These are phyloP conservation scores for Hydroisotoma schaefferi DNA, from an alignment of 2,888 invertebrate genomes.

Conservation along the genomic window DNA sequence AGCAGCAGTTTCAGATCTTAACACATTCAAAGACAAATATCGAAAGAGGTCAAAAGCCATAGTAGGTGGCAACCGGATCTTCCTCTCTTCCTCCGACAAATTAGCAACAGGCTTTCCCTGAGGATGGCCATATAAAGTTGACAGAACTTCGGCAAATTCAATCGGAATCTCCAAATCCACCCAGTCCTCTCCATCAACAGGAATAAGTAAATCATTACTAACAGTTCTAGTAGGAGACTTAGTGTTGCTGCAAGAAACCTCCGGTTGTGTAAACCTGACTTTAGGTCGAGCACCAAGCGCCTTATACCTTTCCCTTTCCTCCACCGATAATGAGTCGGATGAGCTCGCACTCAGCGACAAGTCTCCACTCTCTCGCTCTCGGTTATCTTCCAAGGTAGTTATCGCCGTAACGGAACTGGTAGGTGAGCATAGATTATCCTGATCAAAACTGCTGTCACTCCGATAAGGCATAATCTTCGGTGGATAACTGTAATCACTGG, in stretches of 20 bases:
- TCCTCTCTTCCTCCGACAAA: not conserved
- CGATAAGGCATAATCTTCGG: not conserved
- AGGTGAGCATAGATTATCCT: not conserved
- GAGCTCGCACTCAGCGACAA: too few species aligned
- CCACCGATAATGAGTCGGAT: too few species aligned
- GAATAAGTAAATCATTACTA: not conserved
- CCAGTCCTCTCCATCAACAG: constrained; percentile 24
- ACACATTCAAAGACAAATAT: constrained; percentile 6
- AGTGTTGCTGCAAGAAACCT: too few species aligned
- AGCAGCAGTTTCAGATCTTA: not conserved
- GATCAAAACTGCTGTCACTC: not conserved
- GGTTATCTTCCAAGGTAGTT: not conserved
- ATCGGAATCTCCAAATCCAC: constrained; percentile 4
- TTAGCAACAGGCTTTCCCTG: not conserved
- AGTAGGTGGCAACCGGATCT: constrained; percentile 16
- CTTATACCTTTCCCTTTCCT: not conserved
- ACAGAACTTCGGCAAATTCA: not conserved
- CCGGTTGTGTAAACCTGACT: not conserved
- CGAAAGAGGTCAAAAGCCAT: constrained; percentile 17
- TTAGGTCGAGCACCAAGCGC: not conserved
- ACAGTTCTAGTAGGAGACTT: not conserved
- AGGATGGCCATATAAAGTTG: constrained; percentile 3
- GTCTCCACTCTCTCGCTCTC: not conserved
- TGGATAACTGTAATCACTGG: not conserved
- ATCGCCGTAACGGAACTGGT: not conserved